These are phyloP conservation scores for Mythimna vitellina DNA, from an alignment of 2,888 invertebrate genomes.

Conservation along the genomic window DNA sequence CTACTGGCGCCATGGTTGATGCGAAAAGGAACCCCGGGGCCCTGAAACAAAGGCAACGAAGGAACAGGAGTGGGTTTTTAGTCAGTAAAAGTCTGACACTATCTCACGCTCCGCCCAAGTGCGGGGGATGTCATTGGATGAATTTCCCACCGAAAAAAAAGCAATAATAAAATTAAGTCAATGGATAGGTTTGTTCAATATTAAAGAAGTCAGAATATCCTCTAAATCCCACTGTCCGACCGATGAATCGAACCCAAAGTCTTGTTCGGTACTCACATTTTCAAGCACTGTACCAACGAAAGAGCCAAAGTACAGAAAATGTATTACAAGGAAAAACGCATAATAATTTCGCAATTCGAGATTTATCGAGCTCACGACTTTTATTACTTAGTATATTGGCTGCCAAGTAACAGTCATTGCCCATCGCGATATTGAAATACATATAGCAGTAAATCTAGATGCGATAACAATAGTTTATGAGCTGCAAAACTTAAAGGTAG, in stretches of 20 bases:
- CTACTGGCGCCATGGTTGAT: too few relatives aligned
- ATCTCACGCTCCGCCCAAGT: too few relatives aligned
- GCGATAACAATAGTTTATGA: slow-evolving; percentile 54
- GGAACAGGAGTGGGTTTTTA: too few relatives aligned
- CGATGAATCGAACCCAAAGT: neutral
- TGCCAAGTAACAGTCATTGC: slow-evolving; percentile 64
- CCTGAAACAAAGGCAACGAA: too few relatives aligned
- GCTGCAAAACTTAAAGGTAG: slow-evolving; percentile 19
- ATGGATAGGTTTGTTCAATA: slow-evolving; percentile 6
- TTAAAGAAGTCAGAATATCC: neutral
- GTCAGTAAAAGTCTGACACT: too few relatives aligned
- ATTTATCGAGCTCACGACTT: neutral
- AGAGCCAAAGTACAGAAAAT: neutral
- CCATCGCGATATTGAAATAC: slow-evolving; percentile 58
- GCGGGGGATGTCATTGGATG: too few relatives aligned
- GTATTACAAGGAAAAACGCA: slow-evolving; percentile 7
- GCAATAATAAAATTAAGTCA: too few relatives aligned
- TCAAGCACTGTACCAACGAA: neutral
- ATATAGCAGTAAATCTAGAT: slow-evolving; percentile 45
- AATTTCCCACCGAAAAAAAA: too few relatives aligned
- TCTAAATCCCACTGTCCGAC: neutral
- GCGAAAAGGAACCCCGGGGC: too few relatives aligned
- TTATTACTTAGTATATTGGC: slow-evolving; percentile 5
- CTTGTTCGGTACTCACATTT: neutral
- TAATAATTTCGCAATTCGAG: slow-evolving; percentile 45